A percentile compares a stretch with the other conserved stretches of the same genome.
phyloP scores from a whole-genome alignment of 2,888 invertebrate species.

The Hesperia comma region DNA sequence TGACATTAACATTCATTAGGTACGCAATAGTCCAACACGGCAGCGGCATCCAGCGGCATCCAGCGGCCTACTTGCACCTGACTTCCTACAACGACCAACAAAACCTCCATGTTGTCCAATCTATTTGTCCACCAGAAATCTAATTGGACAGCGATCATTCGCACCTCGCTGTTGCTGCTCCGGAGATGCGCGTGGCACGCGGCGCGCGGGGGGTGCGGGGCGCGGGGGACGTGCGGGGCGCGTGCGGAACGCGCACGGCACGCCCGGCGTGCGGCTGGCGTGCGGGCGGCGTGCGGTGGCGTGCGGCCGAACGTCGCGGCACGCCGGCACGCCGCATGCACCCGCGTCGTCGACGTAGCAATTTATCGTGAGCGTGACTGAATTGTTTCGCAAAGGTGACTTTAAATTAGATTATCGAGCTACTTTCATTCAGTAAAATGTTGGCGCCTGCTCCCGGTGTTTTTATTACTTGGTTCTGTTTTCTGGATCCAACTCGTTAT shows the following conservation, averaged over 20 bases:
- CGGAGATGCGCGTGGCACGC: slow-evolving; percentile 37
- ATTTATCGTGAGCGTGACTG: slow-evolving; percentile 65
- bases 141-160: slow-evolving; percentile 65
- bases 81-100: slow-evolving; percentile 30
- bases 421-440: slow-evolving; percentile 38
- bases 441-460: slow-evolving; percentile 15
- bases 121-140: slow-evolving; percentile 48
- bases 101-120: slow-evolving; percentile 16
- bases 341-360: slow-evolving; percentile 42
- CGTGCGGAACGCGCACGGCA: slow-evolving; percentile 31
- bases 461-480: neutral
- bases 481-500: neutral
- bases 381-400: slow-evolving; percentile 73
- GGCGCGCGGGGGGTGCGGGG: too few relatives aligned
- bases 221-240: slow-evolving; percentile 37
- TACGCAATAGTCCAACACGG: slow-evolving; percentile 1
- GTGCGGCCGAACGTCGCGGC: slow-evolving; percentile 34
- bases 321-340: slow-evolving; percentile 18
- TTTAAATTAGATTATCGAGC: slow-evolving; percentile 35
- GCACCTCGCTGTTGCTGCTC: slow-evolving; percentile 53
- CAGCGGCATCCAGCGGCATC: slow-evolving; percentile 14
- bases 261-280: slow-evolving; percentile 43
- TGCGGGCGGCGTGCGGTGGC: slow-evolving; percentile 39
- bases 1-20: neutral
- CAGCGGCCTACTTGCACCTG: slow-evolving; percentile 26